Conservation (phyloP, 1,140 invertebrate genomes). For the Trichoplusia ni region DNA sequence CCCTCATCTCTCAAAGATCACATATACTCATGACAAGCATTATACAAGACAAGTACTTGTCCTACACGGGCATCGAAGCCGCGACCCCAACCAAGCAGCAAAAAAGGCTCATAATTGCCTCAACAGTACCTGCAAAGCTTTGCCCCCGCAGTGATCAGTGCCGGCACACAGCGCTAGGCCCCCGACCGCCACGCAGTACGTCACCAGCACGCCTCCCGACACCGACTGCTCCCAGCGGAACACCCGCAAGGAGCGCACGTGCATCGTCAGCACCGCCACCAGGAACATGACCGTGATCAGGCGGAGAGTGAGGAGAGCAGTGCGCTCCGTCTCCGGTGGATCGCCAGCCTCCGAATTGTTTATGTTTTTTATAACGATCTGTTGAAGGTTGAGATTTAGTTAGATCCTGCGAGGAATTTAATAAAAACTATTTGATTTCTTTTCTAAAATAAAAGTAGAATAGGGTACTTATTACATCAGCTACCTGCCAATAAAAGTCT, state of each 20-base stretch:
- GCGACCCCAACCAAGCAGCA: too few species aligned
- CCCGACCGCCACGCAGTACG: conserved; percentile 47
- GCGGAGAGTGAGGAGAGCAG: conserved; percentile 43
- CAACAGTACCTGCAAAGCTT: conserved; percentile 51
- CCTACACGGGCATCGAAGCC: too few species aligned
- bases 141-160: conserved; percentile 28
- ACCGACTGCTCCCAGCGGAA: conserved; percentile 67
- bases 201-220: conserved; percentile 58
- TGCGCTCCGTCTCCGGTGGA: background rate
- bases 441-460: too few species aligned
- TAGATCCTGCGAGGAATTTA: too few species aligned
- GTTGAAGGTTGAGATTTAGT: too few species aligned
- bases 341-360: background rate
- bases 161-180: conserved; percentile 55
- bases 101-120: background rate
- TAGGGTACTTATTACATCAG: too few species aligned
- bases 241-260: conserved; percentile 54
- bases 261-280: conserved; percentile 50
- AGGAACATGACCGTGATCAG: conserved; percentile 47
- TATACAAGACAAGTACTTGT: too few species aligned
- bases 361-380: too few species aligned
- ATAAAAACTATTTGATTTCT: too few species aligned
- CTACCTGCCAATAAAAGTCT: too few species aligned
- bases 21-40: too few species aligned
- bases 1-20: too few species aligned